Percentiles rank a stretch among this genome's conserved stretches.
phyloP scores from a whole-genome alignment of 2,797 vertebrate species.

The Typhlichthys subterraneus region DNA sequence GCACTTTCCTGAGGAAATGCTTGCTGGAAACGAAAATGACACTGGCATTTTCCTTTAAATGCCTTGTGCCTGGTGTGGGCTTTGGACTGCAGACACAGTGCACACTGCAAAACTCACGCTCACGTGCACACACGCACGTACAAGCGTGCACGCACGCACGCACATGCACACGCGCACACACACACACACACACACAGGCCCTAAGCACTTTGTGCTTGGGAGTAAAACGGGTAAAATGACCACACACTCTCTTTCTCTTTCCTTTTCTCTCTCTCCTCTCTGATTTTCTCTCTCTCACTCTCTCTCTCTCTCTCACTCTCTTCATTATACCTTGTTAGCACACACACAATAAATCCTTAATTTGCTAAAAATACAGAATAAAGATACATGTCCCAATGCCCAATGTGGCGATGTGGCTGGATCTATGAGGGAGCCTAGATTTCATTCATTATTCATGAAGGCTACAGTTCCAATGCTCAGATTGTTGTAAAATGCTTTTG shows the following conservation, averaged over 20 bases:
- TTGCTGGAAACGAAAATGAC: too few species aligned
- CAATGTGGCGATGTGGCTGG: too few species aligned
- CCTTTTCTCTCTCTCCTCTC: not conserved
- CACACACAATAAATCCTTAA: not conserved
- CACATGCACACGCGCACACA: conserved; percentile 3
- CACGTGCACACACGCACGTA: not conserved
- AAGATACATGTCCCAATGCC: too few species aligned
- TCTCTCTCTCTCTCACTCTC: not conserved
- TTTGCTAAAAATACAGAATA: too few species aligned
- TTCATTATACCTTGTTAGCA: conserved; percentile 11
- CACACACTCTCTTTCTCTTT: not conserved
- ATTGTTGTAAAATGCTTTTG: too few species aligned
- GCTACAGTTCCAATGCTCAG: too few species aligned
- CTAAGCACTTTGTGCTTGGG: not conserved
- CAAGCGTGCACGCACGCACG: not conserved
- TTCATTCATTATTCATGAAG: too few species aligned
- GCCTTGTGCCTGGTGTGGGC: too few species aligned
- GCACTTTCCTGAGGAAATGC: too few species aligned
- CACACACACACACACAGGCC: conserved; percentile 3
- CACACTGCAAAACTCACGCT: not conserved
- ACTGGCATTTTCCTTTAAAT: too few species aligned
- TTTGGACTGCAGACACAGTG: too few species aligned
- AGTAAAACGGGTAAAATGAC: not conserved
- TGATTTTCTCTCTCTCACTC: not conserved
- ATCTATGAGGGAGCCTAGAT: too few species aligned